These are phyloP conservation scores for Papilio helenus DNA, from an alignment of 1,140 invertebrate species.

Conservation along the genomic window DNA sequence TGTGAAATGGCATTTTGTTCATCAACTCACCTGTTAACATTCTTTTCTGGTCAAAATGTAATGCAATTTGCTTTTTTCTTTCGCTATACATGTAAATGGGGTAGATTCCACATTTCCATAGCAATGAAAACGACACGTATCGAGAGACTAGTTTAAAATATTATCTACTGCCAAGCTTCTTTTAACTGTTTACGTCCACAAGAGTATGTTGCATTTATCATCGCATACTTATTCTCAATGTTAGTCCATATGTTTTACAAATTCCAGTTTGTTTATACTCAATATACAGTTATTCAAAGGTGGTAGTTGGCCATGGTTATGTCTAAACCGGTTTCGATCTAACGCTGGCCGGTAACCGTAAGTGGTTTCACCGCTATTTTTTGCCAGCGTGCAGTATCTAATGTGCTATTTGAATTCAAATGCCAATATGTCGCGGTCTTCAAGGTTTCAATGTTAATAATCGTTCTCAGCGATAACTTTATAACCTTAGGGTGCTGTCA, in stretches of 20 bases:
- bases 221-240: conserved; percentile 22
- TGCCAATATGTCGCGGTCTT: conserved; percentile 28
- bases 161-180: background rate
- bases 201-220: background rate
- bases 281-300: conserved; percentile 32
- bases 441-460: conserved; percentile 34
- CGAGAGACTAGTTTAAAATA: background rate
- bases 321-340: conserved; percentile 18
- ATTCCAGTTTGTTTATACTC: conserved; percentile 32
- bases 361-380: conserved; percentile 35
- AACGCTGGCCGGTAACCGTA: conserved; percentile 30
- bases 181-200: background rate
- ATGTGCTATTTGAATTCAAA: conserved; percentile 28
- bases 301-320: conserved; percentile 36
- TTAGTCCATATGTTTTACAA: conserved; percentile 40
- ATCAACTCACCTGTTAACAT: background rate
- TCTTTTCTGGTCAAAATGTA: background rate
- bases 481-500: conserved; percentile 24
- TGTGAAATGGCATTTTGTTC: conserved; percentile 21
- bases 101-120: background rate
- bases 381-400: conserved; percentile 27
- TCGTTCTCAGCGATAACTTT: conserved; percentile 28
- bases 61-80: background rate
- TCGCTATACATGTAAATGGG: background rate
- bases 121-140: background rate